Evolutionary conservation across 2,797 vertebrate genomes (phyloP), one percentile per base, ranked within the genome.

Genomic region (Hybognathus amarus): DNA sequence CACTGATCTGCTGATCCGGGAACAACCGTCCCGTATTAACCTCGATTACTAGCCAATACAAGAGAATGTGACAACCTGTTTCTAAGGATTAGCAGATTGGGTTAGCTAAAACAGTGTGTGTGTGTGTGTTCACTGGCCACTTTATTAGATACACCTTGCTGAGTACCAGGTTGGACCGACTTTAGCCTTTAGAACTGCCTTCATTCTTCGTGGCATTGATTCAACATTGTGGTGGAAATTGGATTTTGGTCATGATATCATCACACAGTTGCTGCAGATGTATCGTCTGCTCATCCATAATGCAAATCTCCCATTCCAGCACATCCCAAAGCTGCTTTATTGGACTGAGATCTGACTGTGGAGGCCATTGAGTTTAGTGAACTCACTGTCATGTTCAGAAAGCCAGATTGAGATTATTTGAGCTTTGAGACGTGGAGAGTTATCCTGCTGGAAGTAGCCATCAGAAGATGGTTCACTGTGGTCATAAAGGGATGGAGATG

Each of bases 211-310:
- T 52, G 50, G 50, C 47, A 50, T 17, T 5, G 15, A 50, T 50
- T 17, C 47, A 17, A 50, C 15, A 17, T 5, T 15, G 47, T 52
- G 17, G 5, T 52, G 50, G 50, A 52, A 52, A 52, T 20, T 6
- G 0, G 36, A 61, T 22, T 18, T 24, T 59, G 54, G 10, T 59
- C 80, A 85, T 89, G 76, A 33, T 73, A 30, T 68, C 80, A 88
- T 90, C 89, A 91, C 18, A 0, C 84, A 88, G 86, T 89, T 90
- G 84, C 74, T 85, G 86, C 84, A 91, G 88, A 90, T 91, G 92
- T 91, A 82, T 92, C 82, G 40, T 89, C 85, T 91, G 86, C 86
- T 90, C 87, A 90, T 93, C 87, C 54, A 89, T 89, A 56, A 90
- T 89, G 86, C 0, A 0, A 90, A 84, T 89, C 81, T 92, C 83